These are phyloP conservation scores for Linyphia triangularis DNA, from an alignment of 2,888 invertebrate genomes.

Conservation along the genomic window DNA sequence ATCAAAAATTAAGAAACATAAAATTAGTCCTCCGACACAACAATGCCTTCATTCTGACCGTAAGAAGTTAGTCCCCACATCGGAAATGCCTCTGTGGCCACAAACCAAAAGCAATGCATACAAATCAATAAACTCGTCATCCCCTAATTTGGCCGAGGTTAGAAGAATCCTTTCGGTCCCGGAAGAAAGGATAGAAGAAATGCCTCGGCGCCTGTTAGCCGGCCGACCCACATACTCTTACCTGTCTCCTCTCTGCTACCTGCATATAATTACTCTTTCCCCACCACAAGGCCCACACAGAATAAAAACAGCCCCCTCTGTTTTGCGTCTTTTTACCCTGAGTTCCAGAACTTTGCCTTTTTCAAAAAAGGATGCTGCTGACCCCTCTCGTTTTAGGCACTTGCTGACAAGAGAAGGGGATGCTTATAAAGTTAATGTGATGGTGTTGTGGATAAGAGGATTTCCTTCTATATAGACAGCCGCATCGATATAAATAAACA, in stretches of 20 bases:
- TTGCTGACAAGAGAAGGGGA: too few relatives aligned
- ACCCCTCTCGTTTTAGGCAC: too few relatives aligned
- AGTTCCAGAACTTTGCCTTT: too few relatives aligned
- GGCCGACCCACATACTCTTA: conserved; percentile 47
- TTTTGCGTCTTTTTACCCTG: neutral
- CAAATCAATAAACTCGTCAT: neutral
- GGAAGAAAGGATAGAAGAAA: conserved; percentile 2
- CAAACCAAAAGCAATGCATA: neutral
- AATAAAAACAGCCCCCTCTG: neutral
- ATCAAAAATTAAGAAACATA: too few relatives aligned
- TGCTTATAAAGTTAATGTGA: too few relatives aligned
- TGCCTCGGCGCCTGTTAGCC: conserved; percentile 40
- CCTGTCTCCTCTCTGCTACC: conserved; percentile 23
- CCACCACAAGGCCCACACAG: neutral
- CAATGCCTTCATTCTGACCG: too few relatives aligned
- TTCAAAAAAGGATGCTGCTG: too few relatives aligned
- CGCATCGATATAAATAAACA: too few relatives aligned
- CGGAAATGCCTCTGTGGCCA: neutral
- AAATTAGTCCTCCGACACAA: too few relatives aligned
- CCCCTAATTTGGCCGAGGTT: neutral
- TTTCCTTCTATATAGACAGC: too few relatives aligned
- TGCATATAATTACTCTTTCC: conserved; percentile 43
- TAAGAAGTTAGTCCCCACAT: neutral
- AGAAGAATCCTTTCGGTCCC: neutral
- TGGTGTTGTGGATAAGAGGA: too few relatives aligned